Evolutionary conservation across 2,113 vertebrate genomes (phyloP), one percentile per base, ranked within the genome.

Genomic region (Plestiodon gilberti): DNA sequence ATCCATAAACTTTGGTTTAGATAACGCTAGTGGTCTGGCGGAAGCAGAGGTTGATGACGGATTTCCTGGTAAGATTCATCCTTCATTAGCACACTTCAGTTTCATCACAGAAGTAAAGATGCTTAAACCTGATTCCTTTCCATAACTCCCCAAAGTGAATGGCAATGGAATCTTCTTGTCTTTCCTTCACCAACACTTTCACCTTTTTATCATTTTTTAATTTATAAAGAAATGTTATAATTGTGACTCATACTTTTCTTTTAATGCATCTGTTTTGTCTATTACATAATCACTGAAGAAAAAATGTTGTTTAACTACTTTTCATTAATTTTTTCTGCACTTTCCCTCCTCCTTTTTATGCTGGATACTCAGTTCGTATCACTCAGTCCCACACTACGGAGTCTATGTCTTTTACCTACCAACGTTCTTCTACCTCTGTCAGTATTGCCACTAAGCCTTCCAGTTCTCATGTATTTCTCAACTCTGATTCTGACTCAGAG

Each of bases 321-420:
- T 78, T 83, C 81, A 83, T 88, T 83, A 25, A 61, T 78, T 95
- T 79, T 85, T 91, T 95, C 88, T 94, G 82, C 85, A 89, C 83
- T 96, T 93, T 43, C 70, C 59, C 30, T 22, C 81, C 83, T 89
- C 94, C 91, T 91, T 93, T 78, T 85, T 90, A n/a, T 93, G 82
- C 84, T 94, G 95, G 88, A 80, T 92, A 86, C 94, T 83, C 92
- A 99, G 99, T 99, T 94, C 98, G 93, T 94, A 98, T 99, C 94
- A 98, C 98, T 96, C 98, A 99, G 59, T 98, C 98, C 89, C 98
- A 96, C 93, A 98, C 98, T 86, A 97, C 97, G 91, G 98, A 99
- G 86, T 99, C 99, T 92, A 97, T 99, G 99, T 99, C 98, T 86
- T 99, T 99, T 96, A 98, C 97, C 95, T 99, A 99, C 96, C 97